Percentiles rank a stretch among this genome's conserved stretches.
Evolutionary conservation across 2,113 vertebrate genomes (phyloP).

Genomic region (Poeciliopsis occidentalis): DNA sequence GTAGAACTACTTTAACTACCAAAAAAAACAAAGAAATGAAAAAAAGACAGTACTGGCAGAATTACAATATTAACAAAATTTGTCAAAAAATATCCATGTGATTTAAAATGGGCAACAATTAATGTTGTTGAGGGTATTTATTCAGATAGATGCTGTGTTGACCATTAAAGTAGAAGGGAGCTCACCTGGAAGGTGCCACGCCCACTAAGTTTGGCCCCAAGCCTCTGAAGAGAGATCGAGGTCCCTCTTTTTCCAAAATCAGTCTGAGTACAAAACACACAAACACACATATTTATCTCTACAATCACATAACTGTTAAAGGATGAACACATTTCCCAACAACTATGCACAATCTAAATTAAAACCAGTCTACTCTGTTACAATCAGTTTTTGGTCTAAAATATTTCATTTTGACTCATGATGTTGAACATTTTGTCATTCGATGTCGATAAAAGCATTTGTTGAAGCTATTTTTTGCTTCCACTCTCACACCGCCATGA

Average conservation of each 20-base stretch:
- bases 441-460: no score
- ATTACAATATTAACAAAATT: no score
- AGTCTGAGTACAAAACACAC: slow-evolving; percentile 75
- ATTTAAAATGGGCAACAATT: neutral
- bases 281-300: neutral
- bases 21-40: no score
- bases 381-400: no score
- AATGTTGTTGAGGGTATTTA: neutral
- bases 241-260: slow-evolving; percentile 96
- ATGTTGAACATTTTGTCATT: no score
- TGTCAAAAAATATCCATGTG: neutral
- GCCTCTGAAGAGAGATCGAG: slow-evolving; percentile 95
- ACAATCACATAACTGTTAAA: no score
- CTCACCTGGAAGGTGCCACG: slow-evolving; percentile 96
- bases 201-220: slow-evolving; percentile 96
- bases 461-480: neutral
- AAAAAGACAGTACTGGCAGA: no score
- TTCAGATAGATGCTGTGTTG: neutral
- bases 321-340: neutral
- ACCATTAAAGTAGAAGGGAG: neutral
- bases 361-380: no score
- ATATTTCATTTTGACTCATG: no score
- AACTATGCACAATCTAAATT: no score
- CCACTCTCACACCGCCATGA: neutral
- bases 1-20: no score